A percentile compares a stretch with the other conserved stretches of the same genome.
Evolutionary conservation across 2,888 invertebrate genomes (phyloP).

Genomic region (Macaria notata): DNA sequence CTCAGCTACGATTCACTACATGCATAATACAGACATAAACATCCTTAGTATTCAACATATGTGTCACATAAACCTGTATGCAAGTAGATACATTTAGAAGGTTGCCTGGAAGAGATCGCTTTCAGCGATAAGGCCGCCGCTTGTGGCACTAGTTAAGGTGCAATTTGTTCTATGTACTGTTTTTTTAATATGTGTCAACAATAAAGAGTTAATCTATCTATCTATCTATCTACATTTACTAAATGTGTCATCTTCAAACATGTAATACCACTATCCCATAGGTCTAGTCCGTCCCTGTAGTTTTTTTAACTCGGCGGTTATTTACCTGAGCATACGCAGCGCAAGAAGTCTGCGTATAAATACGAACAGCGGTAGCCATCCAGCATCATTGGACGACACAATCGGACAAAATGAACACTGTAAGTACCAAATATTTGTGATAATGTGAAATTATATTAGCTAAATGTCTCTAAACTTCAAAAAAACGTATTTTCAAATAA

Average conservation of each 20-base stretch:
- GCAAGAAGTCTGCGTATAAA: constrained; percentile 47
- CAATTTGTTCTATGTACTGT: too few relatives aligned
- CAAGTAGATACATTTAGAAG: too few relatives aligned
- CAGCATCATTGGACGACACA: constrained; percentile 44
- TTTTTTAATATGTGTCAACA: too few relatives aligned
- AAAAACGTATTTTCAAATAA: background rate
- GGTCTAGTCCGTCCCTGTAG: constrained; percentile 14
- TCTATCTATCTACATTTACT: too few relatives aligned
- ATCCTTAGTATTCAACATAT: too few relatives aligned
- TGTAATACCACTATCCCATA: background rate
- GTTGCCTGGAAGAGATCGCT: too few relatives aligned
- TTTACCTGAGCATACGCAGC: constrained; percentile 55
- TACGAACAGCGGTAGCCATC: constrained; percentile 40
- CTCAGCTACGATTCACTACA: too few relatives aligned
- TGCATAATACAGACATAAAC: too few relatives aligned
- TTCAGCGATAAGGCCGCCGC: too few relatives aligned
- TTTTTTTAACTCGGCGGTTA: constrained; percentile 39
- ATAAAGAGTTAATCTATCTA: too few relatives aligned
- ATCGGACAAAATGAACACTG: constrained; percentile 65
- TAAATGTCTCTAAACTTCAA: background rate
- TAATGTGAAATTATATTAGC: background rate
- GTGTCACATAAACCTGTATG: too few relatives aligned
- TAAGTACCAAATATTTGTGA: constrained; percentile 45
- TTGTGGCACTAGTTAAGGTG: too few relatives aligned
- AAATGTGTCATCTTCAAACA: background rate